Percentiles rank a stretch among this genome's conserved stretches.
These are phyloP conservation scores for Atta cephalotes DNA, from an alignment of 1,140 invertebrate genomes.

Conservation along the genomic window DNA sequence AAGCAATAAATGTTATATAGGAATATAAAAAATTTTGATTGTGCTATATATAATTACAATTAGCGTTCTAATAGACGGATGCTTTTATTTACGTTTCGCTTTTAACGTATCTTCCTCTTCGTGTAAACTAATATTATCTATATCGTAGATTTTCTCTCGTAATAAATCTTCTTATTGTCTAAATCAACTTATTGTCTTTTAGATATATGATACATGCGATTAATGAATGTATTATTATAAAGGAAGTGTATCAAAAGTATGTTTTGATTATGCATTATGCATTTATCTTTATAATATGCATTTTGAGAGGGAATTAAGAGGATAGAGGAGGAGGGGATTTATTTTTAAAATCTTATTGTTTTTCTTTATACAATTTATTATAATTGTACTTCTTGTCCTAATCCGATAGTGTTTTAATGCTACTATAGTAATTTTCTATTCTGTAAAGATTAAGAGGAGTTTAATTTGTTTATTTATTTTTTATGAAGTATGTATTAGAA, in stretches of 20 bases:
- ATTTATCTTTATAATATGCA: not conserved
- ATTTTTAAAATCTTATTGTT: too few species aligned
- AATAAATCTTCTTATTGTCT: not conserved
- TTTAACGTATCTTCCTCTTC: conserved; percentile 67
- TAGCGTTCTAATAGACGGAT: conserved; percentile 72
- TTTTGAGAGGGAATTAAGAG: not conserved
- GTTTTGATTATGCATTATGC: not conserved
- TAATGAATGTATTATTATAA: not conserved
- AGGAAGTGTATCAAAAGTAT: not conserved
- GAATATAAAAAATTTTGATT: conserved; percentile 75
- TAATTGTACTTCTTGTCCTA: too few species aligned
- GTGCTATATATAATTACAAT: conserved; percentile 77
- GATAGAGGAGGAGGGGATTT: too few species aligned
- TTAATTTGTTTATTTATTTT: not conserved
- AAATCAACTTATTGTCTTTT: not conserved
- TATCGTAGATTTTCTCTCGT: conserved; percentile 34
- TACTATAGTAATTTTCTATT: too few species aligned
- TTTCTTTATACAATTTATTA: too few species aligned
- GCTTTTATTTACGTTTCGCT: conserved; percentile 71
- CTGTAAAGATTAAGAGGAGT: not conserved
- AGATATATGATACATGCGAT: not conserved
- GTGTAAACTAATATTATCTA: conserved; percentile 73
- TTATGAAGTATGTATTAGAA: not conserved
- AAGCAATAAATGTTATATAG: conserved; percentile 77
- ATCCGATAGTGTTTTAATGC: too few species aligned